Evolutionary conservation across 2,888 invertebrate species (phyloP).

Genomic region (Protodeltote pygarga): DNA sequence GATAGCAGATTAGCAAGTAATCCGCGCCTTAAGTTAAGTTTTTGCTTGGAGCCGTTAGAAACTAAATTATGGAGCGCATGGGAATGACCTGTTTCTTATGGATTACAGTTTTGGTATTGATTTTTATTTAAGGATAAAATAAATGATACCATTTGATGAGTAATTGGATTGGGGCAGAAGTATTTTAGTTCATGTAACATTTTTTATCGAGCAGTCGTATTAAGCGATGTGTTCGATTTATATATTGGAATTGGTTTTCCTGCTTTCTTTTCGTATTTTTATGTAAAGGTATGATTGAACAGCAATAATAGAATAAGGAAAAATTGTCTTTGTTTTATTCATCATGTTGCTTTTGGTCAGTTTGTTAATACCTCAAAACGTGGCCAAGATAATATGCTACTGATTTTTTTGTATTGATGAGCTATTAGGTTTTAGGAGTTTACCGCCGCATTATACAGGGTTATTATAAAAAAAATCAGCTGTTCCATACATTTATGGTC

Average conservation of each 20-base stretch:
- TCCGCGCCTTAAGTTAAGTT: no score
- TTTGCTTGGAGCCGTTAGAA: no score
- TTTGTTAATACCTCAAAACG: not conserved
- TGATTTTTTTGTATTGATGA: no score
- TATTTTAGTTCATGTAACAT: conserved; percentile 43
- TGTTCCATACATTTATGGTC: no score
- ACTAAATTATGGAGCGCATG: no score
- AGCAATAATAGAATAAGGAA: not conserved
- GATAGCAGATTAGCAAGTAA: no score
- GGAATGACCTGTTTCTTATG: conserved; percentile 6
- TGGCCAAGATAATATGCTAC: no score
- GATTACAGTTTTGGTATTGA: conserved; percentile 3
- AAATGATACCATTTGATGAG: conserved; percentile 22
- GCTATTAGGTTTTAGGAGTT: no score
- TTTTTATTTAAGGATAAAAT: conserved; percentile 26
- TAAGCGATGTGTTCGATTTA: conserved; percentile 52
- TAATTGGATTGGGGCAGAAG: conserved; percentile 39
- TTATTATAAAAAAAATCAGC: no score
- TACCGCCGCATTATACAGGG: no score
- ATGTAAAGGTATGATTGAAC: not conserved
- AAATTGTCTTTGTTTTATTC: not conserved
- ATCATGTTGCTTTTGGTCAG: not conserved
- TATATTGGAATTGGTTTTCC: conserved; percentile 42
- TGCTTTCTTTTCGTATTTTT: conserved; percentile 25
- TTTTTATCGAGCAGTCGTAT: conserved; percentile 47